Evolutionary conservation across 2,113 vertebrate genomes (phyloP).

Genomic region (Proteles cristata): DNA sequence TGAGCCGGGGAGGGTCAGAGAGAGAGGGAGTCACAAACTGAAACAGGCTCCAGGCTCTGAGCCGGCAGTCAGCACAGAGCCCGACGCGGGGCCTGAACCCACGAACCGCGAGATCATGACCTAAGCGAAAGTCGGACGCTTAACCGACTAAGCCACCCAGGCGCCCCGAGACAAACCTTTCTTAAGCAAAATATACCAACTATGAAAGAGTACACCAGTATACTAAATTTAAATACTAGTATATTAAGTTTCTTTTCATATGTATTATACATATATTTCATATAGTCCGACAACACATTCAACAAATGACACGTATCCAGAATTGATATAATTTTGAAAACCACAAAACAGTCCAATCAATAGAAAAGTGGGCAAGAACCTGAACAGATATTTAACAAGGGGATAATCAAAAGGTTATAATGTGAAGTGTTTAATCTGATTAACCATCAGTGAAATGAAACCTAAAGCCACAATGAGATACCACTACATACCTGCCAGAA

Average conservation of each 20-base stretch:
- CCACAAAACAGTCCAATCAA: not conserved
- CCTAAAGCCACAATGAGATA: not conserved
- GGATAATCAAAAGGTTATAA: not conserved
- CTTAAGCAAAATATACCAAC: not conserved
- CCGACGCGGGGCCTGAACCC: no score
- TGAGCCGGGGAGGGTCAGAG: no score
- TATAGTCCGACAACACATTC: constrained; percentile 33
- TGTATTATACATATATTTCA: not conserved
- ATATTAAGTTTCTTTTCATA: not conserved
- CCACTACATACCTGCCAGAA: not conserved
- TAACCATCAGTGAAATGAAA: not conserved
- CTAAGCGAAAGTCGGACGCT: no score
- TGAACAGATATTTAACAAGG: constrained; percentile 19
- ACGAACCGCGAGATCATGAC: no score
- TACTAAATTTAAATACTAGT: not conserved
- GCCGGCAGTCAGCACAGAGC: no score
- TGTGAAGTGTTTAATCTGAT: not conserved
- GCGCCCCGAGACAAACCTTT: not conserved
- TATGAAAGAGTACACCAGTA: not conserved
- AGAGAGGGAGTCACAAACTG: no score
- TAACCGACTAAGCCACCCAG: no score
- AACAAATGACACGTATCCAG: constrained; percentile 2
- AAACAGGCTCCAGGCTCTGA: no score
- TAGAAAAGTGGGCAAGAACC: not conserved
- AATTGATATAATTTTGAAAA: not conserved